Base-by-base conservation (phyloP, 2,888 invertebrate species). In the Cynaeus angustus region DNA sequence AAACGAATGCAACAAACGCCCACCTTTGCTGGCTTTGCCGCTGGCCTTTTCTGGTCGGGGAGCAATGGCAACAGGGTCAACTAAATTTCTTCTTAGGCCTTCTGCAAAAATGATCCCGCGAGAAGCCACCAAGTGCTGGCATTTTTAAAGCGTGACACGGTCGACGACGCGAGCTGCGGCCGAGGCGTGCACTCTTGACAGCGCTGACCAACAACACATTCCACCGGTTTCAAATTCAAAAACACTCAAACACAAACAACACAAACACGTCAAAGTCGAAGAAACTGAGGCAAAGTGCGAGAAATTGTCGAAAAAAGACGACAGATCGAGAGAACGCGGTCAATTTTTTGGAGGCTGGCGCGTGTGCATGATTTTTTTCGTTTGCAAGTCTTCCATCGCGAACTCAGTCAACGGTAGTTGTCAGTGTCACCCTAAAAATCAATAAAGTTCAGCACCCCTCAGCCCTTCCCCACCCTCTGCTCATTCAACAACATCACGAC, bases 381-480 rank as follows among this genome's bases (percentile, higher is more conserved):
- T 83, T 86, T 84, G 83, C 84, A 84, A 85, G 84, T 85, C 85
- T 84, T 83, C 83, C 85, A 85, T 86, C 84, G 86, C 84, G 56
- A 86, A 86, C 85, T 85, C 86, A 85, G 85, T 84, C 83, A 85
- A 85, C 86, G 86, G 84, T 85, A 84, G 87, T 88, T 88, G 88
- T 88, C 88, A 89, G 87, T 88, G 89, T 89, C 88, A 88, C 88
- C 88, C 88, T 87, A 88, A 89, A 89, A 89, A 89, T 89, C 89
- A 89, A 89, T 89, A 89, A 88, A 78, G 86, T 86, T 86, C 85
- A 81, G 82, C 84, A 84, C 86, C 86, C 86, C 85, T 85, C 83
- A 84, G 84, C 84, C 83, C 83, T 83, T 83, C 85, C 84, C 83
- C 84, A 82, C 82, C 81, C 83, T 79, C 79, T 79, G 80, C 80